Percentiles rank a stretch among this genome's conserved stretches.
These are phyloP conservation scores for Listrodromus nycthemerus DNA, from an alignment of 2,888 invertebrate genomes.

Conservation along the genomic window DNA sequence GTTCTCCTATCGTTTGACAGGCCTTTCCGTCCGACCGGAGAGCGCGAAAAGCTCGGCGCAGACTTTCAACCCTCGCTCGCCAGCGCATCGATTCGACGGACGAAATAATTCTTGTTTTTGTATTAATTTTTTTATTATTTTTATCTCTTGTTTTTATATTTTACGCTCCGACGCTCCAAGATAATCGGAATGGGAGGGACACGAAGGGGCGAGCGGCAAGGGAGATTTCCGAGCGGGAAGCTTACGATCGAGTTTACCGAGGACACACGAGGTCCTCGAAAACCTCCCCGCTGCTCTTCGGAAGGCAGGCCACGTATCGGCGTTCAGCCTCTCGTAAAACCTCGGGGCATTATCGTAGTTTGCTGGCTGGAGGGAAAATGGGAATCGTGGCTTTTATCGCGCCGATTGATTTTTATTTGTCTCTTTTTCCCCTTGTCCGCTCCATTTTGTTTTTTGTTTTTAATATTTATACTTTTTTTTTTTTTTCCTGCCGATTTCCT, in stretches of 20 bases:
- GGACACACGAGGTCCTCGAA: constrained; percentile 24
- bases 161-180: constrained; percentile 29
- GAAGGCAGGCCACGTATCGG: constrained; percentile 75
- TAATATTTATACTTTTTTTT: not conserved
- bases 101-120: not conserved
- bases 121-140: not conserved
- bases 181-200: constrained; percentile 6
- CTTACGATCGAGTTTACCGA: constrained; percentile 45
- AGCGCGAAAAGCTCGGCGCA: not conserved
- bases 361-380: constrained; percentile 65
- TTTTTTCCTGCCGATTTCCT: constrained; percentile 7
- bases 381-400: constrained; percentile 70
- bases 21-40: not conserved
- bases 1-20: not conserved
- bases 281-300: constrained; percentile 56
- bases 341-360: constrained; percentile 74
- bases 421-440: constrained; percentile 54
- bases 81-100: not conserved
- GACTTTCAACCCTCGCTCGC: constrained; percentile 8
- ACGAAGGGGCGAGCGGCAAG: not conserved
- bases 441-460: constrained; percentile 24
- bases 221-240: constrained; percentile 38
- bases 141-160: constrained; percentile 1
- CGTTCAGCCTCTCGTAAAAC: constrained; percentile 77
- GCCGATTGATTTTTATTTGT: constrained; percentile 71